Evolutionary conservation across 2,113 vertebrate genomes (phyloP).

Genomic region (Etheostoma cragini): DNA sequence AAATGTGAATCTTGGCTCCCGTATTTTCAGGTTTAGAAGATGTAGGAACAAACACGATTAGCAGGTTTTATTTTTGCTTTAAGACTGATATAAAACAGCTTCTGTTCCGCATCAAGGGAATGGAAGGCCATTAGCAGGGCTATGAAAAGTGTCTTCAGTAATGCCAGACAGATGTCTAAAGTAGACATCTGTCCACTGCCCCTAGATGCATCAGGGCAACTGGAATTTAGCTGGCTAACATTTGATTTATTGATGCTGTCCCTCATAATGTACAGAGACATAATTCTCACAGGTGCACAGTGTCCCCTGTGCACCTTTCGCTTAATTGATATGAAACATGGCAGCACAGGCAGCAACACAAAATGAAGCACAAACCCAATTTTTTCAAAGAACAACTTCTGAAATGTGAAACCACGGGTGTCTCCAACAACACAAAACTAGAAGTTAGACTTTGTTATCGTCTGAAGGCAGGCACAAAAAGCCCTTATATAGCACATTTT

Average conservation of each 20-base stretch:
- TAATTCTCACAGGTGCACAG: constrained; percentile 9
- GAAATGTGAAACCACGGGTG: background rate
- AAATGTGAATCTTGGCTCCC: constrained; percentile 40
- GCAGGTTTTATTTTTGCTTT: constrained; percentile 29
- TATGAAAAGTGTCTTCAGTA: background rate
- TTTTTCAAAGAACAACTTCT: constrained; percentile 2
- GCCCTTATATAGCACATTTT: background rate
- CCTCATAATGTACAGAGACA: background rate
- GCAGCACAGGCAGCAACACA: background rate
- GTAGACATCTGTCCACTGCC: background rate
- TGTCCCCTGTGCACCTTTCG: background rate
- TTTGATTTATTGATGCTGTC: constrained; percentile 24
- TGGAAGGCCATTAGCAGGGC: constrained; percentile 1
- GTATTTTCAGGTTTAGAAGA: constrained; percentile 14
- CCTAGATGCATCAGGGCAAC: constrained; percentile 3
- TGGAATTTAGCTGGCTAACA: constrained; percentile 8
- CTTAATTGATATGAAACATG: constrained; percentile 8
- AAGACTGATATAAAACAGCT: constrained; percentile 19
- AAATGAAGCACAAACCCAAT: constrained; percentile 5
- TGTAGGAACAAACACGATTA: background rate
- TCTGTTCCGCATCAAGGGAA: constrained; percentile 4
- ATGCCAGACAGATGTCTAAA: too few relatives aligned
- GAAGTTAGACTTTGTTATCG: background rate
- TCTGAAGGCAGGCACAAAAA: background rate
- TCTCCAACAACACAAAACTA: constrained; percentile 5